Percentiles rank a stretch among this genome's conserved stretches.
These are phyloP conservation scores for Idaea biselata DNA, from an alignment of 2,888 invertebrate genomes.

Conservation along the genomic window DNA sequence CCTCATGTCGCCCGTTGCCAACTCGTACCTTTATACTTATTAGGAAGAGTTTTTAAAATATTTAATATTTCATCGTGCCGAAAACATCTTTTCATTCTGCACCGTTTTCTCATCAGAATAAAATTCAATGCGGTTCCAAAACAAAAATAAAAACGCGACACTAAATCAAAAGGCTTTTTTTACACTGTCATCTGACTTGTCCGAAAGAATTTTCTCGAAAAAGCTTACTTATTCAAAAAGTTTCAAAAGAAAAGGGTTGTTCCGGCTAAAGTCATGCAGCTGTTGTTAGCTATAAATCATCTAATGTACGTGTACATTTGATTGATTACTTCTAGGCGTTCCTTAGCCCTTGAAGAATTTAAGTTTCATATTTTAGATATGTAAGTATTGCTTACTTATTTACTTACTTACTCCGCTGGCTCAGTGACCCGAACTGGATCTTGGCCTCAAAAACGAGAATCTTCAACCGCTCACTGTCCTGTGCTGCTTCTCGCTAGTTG, in stretches of 20 bases:
- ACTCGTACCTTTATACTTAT: not conserved
- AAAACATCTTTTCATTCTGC: not conserved
- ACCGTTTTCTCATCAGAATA: not conserved
- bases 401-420: too few relatives aligned
- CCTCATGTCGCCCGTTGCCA: too few relatives aligned
- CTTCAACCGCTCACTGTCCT: too few relatives aligned
- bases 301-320: constrained; percentile 33
- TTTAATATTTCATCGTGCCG: not conserved
- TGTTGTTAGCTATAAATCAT: constrained; percentile 64
- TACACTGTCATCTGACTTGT: not conserved
- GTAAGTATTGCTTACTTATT: too few relatives aligned
- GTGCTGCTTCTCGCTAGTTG: too few relatives aligned
- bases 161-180: not conserved
- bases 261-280: constrained; percentile 49
- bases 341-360: not conserved
- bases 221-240: constrained; percentile 32
- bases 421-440: too few relatives aligned
- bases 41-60: not conserved
- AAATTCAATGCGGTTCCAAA: not conserved
- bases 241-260: constrained; percentile 55
- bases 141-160: constrained; percentile 1
- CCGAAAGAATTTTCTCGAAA: constrained; percentile 6
- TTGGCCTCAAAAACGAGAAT: too few relatives aligned
- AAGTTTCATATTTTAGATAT: not conserved
- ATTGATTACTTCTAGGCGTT: not conserved